Conservation (phyloP, 2,113 vertebrate species). For the Eretmochelys imbricata region DNA sequence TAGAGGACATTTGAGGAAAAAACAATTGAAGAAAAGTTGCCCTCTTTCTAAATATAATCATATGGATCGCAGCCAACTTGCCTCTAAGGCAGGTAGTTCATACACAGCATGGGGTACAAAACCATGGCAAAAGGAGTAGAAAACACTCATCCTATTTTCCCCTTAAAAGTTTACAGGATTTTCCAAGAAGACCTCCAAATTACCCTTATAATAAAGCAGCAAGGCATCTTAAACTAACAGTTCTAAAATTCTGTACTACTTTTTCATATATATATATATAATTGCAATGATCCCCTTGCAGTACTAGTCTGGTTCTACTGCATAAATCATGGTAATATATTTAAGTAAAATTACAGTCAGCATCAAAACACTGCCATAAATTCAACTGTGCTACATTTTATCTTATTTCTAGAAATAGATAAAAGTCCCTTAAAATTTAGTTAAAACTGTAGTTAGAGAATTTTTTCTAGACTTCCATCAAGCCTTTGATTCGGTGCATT, state of each 20-base stretch:
- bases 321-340: too few species aligned
- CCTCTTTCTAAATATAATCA: neutral
- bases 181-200: conserved; percentile 46
- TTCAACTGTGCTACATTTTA: neutral
- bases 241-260: conserved; percentile 39
- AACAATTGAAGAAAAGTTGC: neutral
- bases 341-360: neutral
- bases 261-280: neutral
- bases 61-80: neutral
- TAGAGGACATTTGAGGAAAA: neutral
- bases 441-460: neutral
- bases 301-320: neutral
- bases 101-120: neutral
- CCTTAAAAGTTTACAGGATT: conserved; percentile 22
- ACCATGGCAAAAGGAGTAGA: neutral
- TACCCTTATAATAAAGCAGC: conserved; percentile 45
- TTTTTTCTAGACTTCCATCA: neutral
- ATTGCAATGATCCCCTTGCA: neutral
- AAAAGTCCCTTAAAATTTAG: neutral
- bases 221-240: conserved; percentile 54
- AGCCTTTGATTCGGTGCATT: neutral
- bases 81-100: neutral
- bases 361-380: neutral
- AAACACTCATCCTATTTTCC: neutral
- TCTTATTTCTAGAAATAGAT: neutral